These are phyloP conservation scores for Lepidurus apus DNA, from an alignment of 1,140 invertebrate species.

Conservation along the genomic window DNA sequence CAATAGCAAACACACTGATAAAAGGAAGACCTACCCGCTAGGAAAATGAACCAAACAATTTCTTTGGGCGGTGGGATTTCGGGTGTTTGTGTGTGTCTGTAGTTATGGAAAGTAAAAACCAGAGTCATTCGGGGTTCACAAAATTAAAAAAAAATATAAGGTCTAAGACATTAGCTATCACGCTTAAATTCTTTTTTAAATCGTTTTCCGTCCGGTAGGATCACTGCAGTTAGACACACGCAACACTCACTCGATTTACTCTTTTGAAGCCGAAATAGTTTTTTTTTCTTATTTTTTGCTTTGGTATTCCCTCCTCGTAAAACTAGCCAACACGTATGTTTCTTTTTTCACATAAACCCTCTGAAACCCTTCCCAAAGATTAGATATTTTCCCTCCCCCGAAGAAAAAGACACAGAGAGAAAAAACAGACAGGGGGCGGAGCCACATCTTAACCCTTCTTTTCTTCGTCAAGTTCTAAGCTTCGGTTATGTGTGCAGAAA, in stretches of 20 bases:
- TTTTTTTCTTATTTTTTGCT: not conserved
- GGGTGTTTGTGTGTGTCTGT: not conserved
- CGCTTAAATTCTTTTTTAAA: not conserved
- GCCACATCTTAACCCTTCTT: not conserved
- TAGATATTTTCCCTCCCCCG: not conserved
- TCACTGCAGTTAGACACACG: not conserved
- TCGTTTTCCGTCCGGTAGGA: not conserved
- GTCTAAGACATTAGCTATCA: conserved; percentile 2
- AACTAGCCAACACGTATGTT: not conserved
- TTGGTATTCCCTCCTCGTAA: not conserved
- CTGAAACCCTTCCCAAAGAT: not conserved
- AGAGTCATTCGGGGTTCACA: conserved; percentile 4
- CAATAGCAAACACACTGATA: not conserved
- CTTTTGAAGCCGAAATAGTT: not conserved
- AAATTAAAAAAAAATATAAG: conserved; percentile 2
- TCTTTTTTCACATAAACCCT: too few relatives aligned
- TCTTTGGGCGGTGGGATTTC: not conserved
- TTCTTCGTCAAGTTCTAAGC: not conserved
- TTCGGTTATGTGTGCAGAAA: not conserved
- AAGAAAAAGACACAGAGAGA: conserved; percentile 17
- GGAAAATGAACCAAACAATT: not conserved
- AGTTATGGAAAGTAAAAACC: not conserved
- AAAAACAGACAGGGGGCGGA: conserved; percentile 7
- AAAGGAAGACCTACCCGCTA: conserved; percentile 16
- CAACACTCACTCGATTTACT: not conserved